phyloP scores from a whole-genome alignment of 2,113 vertebrate species.

The Tricholaema leucomelas region DNA sequence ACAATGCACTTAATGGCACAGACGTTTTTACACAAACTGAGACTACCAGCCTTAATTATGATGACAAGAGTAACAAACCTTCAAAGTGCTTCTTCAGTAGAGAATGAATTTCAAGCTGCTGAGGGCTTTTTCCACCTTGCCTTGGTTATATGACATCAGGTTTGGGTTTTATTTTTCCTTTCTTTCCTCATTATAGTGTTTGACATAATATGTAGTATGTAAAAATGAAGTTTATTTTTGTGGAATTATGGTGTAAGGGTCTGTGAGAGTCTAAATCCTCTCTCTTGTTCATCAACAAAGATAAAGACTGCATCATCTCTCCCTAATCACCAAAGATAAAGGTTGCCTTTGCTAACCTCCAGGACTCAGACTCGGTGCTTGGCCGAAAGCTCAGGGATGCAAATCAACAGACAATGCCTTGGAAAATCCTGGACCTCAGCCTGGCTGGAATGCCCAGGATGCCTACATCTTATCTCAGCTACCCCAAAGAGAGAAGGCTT shows the following conservation, averaged over 20 bases:
- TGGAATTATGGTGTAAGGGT: not conserved
- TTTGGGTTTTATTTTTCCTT: not conserved
- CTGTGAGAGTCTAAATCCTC: too few relatives aligned
- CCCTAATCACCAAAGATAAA: too few relatives aligned
- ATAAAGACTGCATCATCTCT: too few relatives aligned
- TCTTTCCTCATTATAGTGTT: not conserved
- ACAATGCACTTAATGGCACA: not conserved
- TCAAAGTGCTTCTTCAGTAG: not conserved
- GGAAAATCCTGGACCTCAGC: too few relatives aligned
- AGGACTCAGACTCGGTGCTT: too few relatives aligned
- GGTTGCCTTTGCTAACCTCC: too few relatives aligned
- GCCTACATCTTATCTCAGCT: too few relatives aligned
- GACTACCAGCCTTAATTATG: not conserved
- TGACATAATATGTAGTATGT: not conserved
- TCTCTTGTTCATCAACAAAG: too few relatives aligned
- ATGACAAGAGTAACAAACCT: not conserved
- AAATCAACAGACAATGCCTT: too few relatives aligned
- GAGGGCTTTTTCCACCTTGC: not conserved
- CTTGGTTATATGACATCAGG: not conserved
- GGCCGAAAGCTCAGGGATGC: too few relatives aligned
- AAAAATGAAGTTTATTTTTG: not conserved
- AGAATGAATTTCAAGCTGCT: not conserved
- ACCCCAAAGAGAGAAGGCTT: too few relatives aligned
- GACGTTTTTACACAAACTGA: not conserved
- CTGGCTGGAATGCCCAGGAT: too few relatives aligned